Evolutionary conservation across 2,888 invertebrate genomes (phyloP), one percentile per base, ranked within the genome.

Genomic region (Celastrina argiolus): DNA sequence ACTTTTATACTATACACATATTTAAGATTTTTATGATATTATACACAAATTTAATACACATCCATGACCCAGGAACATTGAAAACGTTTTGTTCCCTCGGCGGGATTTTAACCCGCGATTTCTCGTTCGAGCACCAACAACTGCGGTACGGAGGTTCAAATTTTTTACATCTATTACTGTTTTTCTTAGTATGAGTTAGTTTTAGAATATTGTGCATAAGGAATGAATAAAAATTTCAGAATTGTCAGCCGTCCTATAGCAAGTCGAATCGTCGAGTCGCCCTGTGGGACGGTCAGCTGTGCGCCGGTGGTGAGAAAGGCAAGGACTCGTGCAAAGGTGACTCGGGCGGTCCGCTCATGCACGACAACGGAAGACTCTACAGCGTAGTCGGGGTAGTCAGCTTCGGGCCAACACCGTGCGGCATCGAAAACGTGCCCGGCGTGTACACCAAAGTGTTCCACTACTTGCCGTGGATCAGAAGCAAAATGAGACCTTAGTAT

Each of bases 261-360:
- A 58, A 69, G 6, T 63, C 70, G 3, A 69, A 67, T 22, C 69
- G 77, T 1, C 71, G 67, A n/a, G 68, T 81, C 0, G 22, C 71
- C 0, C 66, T 85, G 8, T 81, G 80, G 80, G 67, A 71, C 0
- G 74, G 78, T 2, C 85, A 84, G 68, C 67, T 94, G 2, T 94
- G 94, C 77, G 93, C 94, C 0, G 94, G 94, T 0, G 94, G 94
- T 0, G 82, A 83, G 58, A 78, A 74, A 18, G 92, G 91, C 1
- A 88, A 88, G 72, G 94, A 94, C 78, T 92, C 94, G 0, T 94
- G 94, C 74, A 80, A 87, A 51, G 94, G 94, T 0, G 94, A 94
- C 74, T 93, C 93, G 39, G 94, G 94, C 0, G 94, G 94, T 0
- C 94, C 94, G 0, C 83, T 94, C 2, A 94, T 94, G 91, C 78